These are phyloP conservation scores for Plectrocnemia conspersa DNA, from an alignment of 1,140 invertebrate genomes.

Conservation along the genomic window DNA sequence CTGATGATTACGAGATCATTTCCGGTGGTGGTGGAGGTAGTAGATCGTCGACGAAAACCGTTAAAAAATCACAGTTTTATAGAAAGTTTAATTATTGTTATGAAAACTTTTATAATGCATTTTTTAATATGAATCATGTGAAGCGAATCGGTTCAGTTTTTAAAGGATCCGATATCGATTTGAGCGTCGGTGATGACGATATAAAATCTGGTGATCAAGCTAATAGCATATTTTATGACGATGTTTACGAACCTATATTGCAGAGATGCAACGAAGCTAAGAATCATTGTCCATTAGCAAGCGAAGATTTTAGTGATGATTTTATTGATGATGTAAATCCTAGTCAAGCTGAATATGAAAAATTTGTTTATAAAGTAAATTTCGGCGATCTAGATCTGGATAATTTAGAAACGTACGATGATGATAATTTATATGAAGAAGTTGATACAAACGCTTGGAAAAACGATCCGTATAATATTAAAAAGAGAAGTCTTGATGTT, in stretches of 20 bases:
- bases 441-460: conserved; percentile 40
- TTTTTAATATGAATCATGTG: conserved; percentile 38
- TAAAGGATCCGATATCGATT: background rate
- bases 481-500: conserved; percentile 39
- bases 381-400: conserved; percentile 31
- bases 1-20: background rate
- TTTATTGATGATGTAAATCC: conserved; percentile 14
- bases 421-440: conserved; percentile 49
- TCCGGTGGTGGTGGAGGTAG: too few species aligned
- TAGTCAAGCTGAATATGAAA: conserved; percentile 17
- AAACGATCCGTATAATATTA: conserved; percentile 27
- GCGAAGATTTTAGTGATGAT: conserved; percentile 35
- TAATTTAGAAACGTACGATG: conserved; percentile 37
- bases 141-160: conserved; percentile 28
- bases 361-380: conserved; percentile 29
- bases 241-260: too few species aligned
- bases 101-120: conserved; percentile 48
- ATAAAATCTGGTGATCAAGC: too few species aligned
- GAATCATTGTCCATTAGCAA: conserved; percentile 17
- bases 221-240: conserved; percentile 15
- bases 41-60: background rate
- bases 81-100: conserved; percentile 49
- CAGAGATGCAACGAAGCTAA: background rate
- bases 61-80: conserved; percentile 45
- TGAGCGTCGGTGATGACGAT: background rate